A percentile compares a stretch with the other conserved stretches of the same genome.
Conservation (phyloP, 1,140 invertebrate genomes). For the Drosophila nigrodunni region DNA sequence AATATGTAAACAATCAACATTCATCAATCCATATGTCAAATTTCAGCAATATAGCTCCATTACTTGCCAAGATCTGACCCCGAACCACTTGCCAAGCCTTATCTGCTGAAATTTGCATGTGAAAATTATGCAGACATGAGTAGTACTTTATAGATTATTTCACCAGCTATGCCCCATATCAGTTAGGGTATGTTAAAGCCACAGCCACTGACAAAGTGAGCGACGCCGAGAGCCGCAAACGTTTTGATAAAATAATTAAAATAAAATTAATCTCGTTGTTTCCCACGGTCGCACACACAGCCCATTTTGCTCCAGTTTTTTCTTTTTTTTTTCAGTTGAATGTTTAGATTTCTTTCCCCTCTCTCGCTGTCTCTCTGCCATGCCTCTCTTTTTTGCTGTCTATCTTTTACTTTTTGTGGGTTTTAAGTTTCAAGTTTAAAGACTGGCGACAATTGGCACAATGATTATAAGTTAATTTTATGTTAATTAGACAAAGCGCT, state of each 20-base stretch:
- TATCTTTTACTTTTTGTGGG: constrained; percentile 5
- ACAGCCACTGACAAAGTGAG: constrained; percentile 46
- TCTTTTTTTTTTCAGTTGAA: constrained; percentile 8
- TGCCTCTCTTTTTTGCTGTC: constrained; percentile 1
- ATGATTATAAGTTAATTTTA: constrained; percentile 80
- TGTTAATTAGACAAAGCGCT: constrained; percentile 64
- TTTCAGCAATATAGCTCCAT: not conserved
- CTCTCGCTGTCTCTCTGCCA: constrained; percentile 10
- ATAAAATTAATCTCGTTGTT: constrained; percentile 74
- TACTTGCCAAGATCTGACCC: constrained; percentile 1
- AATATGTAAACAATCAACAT: not conserved
- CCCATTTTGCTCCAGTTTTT: constrained; percentile 54
- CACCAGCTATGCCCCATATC: not conserved
- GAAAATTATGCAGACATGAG: not conserved
- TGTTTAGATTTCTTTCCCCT: constrained; percentile 29
- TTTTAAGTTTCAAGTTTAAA: constrained; percentile 29
- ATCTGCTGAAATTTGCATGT: not conserved
- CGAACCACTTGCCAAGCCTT: not conserved
- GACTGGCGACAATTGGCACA: constrained; percentile 56
- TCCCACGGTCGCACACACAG: constrained; percentile 67
- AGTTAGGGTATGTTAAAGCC: constrained; percentile 28
- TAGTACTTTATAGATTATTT: not conserved
- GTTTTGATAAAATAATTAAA: constrained; percentile 82
- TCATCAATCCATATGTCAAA: not conserved
- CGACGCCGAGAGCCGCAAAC: constrained; percentile 42